Conservation (phyloP, 1,140 invertebrate genomes). For the Nautilus pompilius region DNA sequence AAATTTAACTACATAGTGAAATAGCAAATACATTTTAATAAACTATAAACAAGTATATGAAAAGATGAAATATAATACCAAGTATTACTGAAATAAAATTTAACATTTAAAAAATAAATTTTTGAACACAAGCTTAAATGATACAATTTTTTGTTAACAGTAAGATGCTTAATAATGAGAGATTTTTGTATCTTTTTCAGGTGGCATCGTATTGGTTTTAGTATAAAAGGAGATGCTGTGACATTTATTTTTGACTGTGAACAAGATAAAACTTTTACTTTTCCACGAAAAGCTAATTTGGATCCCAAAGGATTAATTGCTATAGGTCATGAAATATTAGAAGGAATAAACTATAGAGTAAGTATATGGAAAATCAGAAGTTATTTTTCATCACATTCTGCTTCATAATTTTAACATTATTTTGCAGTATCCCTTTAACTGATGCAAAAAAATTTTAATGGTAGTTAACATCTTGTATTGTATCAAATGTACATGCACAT, state of each 20-base stretch:
- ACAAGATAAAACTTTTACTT: slow-evolving; percentile 61
- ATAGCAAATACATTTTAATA: background rate
- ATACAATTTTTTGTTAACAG: background rate
- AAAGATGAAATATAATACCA: too few species aligned
- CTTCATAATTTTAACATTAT: too few species aligned
- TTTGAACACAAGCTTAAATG: background rate
- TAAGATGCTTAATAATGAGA: background rate
- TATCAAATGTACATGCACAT: too few species aligned
- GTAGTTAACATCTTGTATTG: too few species aligned
- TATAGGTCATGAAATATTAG: slow-evolving; percentile 69
- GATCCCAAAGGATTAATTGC: slow-evolving; percentile 67
- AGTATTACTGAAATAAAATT: background rate
- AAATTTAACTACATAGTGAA: too few species aligned
- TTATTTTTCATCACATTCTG: too few species aligned
- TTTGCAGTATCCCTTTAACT: too few species aligned
- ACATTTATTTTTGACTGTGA: slow-evolving; percentile 73
- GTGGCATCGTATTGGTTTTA: slow-evolving; percentile 76
- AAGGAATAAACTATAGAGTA: slow-evolving; percentile 67
- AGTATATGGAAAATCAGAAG: too few species aligned
- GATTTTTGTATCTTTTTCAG: slow-evolving; percentile 52
- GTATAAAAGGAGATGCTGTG: slow-evolving; percentile 75
- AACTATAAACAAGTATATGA: background rate
- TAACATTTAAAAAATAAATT: background rate
- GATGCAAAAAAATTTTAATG: too few species aligned
- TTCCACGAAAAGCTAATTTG: slow-evolving; percentile 62